A percentile compares a stretch with the other conserved stretches of the same genome.
Evolutionary conservation across 1,140 invertebrate genomes (phyloP).

Genomic region (Mycetomoellerius zeteki): DNA sequence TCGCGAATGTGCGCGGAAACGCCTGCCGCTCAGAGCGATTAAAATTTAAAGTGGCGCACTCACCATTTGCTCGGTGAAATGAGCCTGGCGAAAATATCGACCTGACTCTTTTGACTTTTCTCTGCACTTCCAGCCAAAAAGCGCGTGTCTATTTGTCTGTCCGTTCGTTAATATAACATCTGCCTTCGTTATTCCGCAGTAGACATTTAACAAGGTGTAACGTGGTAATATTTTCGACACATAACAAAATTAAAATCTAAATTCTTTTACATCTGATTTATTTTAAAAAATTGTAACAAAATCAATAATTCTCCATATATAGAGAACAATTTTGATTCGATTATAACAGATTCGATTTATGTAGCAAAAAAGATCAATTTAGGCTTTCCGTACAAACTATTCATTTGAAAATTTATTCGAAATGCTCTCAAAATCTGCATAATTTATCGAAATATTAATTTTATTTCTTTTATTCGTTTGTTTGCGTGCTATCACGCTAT

Average conservation of each 20-base stretch:
- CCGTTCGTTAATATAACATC: not conserved
- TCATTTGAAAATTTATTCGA: constrained; percentile 14
- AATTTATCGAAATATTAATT: constrained; percentile 21
- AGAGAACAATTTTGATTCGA: not conserved
- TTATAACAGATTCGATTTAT: constrained; percentile 24
- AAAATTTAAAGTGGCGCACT: constrained; percentile 57
- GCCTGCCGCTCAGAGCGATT: constrained; percentile 38
- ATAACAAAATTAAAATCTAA: constrained; percentile 16
- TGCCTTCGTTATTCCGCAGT: not conserved
- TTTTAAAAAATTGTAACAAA: not conserved
- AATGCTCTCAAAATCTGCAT: not conserved
- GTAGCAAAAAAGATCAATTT: not conserved
- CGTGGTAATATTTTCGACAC: constrained; percentile 1
- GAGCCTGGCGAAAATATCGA: constrained; percentile 47
- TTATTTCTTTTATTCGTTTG: not conserved
- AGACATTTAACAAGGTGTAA: not conserved
- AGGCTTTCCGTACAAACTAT: not conserved
- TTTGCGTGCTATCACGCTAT: not conserved
- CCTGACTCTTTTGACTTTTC: constrained; percentile 28
- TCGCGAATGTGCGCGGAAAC: not conserved
- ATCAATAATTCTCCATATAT: not conserved
- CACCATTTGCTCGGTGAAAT: constrained; percentile 42
- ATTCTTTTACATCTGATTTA: constrained; percentile 15
- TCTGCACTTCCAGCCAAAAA: constrained; percentile 13
- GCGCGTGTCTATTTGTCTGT: constrained; percentile 26